These are phyloP conservation scores for Steinernema carpocapsae DNA, from an alignment of 2,888 invertebrate genomes.

Conservation along the genomic window DNA sequence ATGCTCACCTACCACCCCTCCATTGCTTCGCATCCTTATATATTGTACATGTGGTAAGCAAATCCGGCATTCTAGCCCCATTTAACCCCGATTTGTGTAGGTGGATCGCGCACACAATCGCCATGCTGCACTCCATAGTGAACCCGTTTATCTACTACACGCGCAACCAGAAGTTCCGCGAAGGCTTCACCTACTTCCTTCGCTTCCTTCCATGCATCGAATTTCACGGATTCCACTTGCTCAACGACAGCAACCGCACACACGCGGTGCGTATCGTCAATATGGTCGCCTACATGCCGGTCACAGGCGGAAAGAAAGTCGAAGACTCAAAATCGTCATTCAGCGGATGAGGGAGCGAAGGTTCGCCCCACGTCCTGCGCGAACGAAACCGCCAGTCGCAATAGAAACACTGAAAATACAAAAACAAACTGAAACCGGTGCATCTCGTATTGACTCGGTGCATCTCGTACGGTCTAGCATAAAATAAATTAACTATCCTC, in stretches of 20 bases:
- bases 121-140: conserved; percentile 67
- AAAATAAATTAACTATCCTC: too few species aligned
- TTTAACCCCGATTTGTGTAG: conserved; percentile 40
- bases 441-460: too few species aligned
- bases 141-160: conserved; percentile 67
- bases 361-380: neutral
- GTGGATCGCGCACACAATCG: conserved; percentile 67
- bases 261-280: conserved; percentile 51
- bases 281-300: conserved; percentile 52
- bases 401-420: neutral
- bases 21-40: conserved; percentile 59
- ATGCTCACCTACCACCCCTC: conserved; percentile 56
- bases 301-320: conserved; percentile 40
- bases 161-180: conserved; percentile 77
- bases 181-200: conserved; percentile 90
- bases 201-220: conserved; percentile 72
- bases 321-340: conserved; percentile 41
- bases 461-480: too few species aligned
- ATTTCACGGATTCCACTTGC: conserved; percentile 54
- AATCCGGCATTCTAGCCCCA: conserved; percentile 13
- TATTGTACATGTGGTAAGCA: conserved; percentile 64
- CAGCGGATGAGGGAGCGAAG: conserved; percentile 39
- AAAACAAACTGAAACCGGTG: too few species aligned
- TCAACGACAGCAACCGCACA: conserved; percentile 46
- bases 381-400: neutral